phyloP scores from a whole-genome alignment of 2,113 vertebrate species.

The Bombycilla garrulus region DNA sequence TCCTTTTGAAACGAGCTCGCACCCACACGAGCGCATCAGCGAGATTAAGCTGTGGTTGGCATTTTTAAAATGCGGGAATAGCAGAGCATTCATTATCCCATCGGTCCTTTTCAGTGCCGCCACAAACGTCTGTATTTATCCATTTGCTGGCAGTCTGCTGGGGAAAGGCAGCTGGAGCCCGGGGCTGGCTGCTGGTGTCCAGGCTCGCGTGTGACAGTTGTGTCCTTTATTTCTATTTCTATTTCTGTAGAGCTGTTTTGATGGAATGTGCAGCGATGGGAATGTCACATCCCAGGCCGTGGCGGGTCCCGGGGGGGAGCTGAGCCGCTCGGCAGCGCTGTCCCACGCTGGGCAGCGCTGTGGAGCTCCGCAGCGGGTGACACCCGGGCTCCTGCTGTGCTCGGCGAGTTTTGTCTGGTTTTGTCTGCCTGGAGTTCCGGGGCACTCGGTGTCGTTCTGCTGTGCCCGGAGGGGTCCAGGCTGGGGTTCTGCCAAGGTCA shows the following conservation, averaged over 20 bases:
- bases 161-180: neutral
- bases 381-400: fast-evolving
- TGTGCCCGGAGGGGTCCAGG: neutral
- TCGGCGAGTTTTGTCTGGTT: neutral
- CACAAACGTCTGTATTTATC: neutral
- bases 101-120: neutral
- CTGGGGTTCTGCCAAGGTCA: neutral
- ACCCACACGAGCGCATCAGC: neutral
- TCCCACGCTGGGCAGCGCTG: neutral
- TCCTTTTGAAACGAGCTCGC: neutral
- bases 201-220: neutral
- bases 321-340: neutral
- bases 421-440: neutral
- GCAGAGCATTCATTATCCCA: neutral
- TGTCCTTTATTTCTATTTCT: slow-evolving; percentile 32
- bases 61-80: neutral
- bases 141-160: neutral
- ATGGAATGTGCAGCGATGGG: neutral
- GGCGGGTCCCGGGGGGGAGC: neutral
- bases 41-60: neutral
- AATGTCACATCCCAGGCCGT: neutral
- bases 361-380: neutral
- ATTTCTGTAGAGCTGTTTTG: neutral
- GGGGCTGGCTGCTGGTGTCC: neutral
- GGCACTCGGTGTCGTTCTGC: neutral